These are phyloP conservation scores for Amphiduros pacificus DNA, from an alignment of 2,888 invertebrate species.

Conservation along the genomic window DNA sequence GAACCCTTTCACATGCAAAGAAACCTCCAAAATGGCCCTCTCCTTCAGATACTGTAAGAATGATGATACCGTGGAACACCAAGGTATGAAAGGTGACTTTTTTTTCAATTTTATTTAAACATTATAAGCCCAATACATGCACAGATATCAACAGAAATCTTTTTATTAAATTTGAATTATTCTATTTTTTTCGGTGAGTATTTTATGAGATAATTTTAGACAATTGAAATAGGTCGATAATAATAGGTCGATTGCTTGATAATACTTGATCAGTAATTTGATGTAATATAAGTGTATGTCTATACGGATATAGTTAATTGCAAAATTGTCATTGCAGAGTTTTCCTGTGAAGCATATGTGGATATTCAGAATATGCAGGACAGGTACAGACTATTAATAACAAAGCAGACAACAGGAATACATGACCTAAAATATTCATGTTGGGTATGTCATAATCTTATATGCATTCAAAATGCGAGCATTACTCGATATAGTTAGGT, in stretches of 20 bases:
- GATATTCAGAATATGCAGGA: constrained; percentile 11
- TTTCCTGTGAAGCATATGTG: constrained; percentile 10
- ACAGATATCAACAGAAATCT: no score
- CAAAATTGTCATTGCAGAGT: constrained; percentile 13
- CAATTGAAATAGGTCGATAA: no score
- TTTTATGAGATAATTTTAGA: no score
- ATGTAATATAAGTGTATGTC: no score
- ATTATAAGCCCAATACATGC: no score
- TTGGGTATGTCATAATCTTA: constrained; percentile 5
- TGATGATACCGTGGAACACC: constrained; percentile 11
- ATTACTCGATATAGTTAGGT: no score
- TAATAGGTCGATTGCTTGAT: no score
- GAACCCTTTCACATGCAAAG: constrained; percentile 16
- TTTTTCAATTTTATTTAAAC: background rate
- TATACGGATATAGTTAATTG: no score
- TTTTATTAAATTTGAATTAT: no score
- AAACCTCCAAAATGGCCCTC: constrained; percentile 14
- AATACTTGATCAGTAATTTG: no score
- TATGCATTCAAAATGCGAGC: no score
- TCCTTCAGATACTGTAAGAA: constrained; percentile 15
- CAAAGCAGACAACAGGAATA: constrained; percentile 2
- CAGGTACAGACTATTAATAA: constrained; percentile 10
- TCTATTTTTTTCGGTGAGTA: no score
- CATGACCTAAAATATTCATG: constrained; percentile 11
- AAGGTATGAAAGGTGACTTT: background rate